Evolutionary conservation across 1,140 invertebrate genomes (phyloP).

Genomic region (Potamilus streckersoni): DNA sequence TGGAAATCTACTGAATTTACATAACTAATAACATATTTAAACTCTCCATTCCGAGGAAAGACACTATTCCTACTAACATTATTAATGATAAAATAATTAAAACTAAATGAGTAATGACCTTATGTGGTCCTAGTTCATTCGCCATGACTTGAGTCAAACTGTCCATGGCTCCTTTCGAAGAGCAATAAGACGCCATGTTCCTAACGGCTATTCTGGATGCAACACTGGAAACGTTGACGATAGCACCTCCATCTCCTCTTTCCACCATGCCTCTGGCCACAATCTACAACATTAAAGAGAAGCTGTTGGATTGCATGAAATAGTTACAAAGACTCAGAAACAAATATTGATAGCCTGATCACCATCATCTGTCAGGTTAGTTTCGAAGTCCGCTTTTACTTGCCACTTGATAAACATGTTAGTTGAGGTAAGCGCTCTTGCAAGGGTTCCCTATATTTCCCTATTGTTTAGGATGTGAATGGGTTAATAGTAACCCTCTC

Average conservation of each 20-base stretch:
- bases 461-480: too few relatives aligned
- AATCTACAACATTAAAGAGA: slow-evolving; percentile 2
- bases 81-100: too few relatives aligned
- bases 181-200: slow-evolving; percentile 81
- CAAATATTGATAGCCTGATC: not conserved
- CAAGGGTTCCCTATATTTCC: not conserved
- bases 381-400: not conserved
- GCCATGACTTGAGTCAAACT: slow-evolving; percentile 78
- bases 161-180: slow-evolving; percentile 74
- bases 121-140: slow-evolving; percentile 81
- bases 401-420: not conserved
- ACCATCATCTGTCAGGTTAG: not conserved
- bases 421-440: not conserved
- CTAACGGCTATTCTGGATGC: slow-evolving; percentile 74
- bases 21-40: too few relatives aligned
- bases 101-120: slow-evolving; percentile 43
- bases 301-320: not conserved
- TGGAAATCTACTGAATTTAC: too few relatives aligned
- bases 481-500: too few relatives aligned
- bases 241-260: slow-evolving; percentile 75
- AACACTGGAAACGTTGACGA: slow-evolving; percentile 92
- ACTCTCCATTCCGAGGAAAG: too few relatives aligned
- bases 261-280: slow-evolving; percentile 80
- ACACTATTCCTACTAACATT: too few relatives aligned
- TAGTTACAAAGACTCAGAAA: not conserved